Percentiles rank a stretch among this genome's conserved stretches.
Evolutionary conservation across 2,888 invertebrate genomes (phyloP).

Genomic region (Cephus pulcher): DNA sequence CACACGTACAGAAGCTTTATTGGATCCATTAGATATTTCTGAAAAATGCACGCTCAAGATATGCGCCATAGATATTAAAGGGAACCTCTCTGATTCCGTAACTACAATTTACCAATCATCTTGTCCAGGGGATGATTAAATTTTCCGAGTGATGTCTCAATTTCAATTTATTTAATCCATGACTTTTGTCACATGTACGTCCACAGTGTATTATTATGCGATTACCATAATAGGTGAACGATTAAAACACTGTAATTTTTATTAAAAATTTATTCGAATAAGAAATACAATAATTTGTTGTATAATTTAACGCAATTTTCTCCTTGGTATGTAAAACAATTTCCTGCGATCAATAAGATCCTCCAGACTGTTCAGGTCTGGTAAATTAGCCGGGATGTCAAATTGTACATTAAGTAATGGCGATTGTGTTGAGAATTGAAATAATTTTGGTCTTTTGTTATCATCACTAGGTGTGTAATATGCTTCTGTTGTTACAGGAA

Average conservation of each 20-base stretch:
- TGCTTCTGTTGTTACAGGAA: conserved; percentile 48
- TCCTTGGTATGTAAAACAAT: conserved; percentile 52
- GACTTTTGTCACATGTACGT: neutral
- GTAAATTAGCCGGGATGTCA: conserved; percentile 52
- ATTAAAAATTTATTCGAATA: neutral
- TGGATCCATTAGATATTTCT: conserved; percentile 23
- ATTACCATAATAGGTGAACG: neutral
- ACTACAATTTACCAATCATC: conserved; percentile 17
- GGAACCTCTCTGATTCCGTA: conserved; percentile 27
- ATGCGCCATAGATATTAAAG: conserved; percentile 26
- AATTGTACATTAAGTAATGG: conserved; percentile 36
- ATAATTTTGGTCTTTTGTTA: conserved; percentile 24
- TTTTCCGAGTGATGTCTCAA: neutral
- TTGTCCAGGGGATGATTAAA: neutral
- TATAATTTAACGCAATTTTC: conserved; percentile 22
- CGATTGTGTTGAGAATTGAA: conserved; percentile 18
- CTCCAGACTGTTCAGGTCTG: conserved; percentile 54
- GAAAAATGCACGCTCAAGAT: conserved; percentile 25
- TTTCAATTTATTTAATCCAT: neutral
- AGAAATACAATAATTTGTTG: neutral
- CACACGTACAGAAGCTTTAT: conserved; percentile 30
- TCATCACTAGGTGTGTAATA: conserved; percentile 47
- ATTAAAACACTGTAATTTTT: neutral
- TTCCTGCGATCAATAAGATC: conserved; percentile 58
- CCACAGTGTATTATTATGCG: neutral